Percentiles rank a stretch among this genome's conserved stretches.
These are phyloP conservation scores for Pecten maximus DNA, from an alignment of 2,888 invertebrate species.

Conservation along the genomic window DNA sequence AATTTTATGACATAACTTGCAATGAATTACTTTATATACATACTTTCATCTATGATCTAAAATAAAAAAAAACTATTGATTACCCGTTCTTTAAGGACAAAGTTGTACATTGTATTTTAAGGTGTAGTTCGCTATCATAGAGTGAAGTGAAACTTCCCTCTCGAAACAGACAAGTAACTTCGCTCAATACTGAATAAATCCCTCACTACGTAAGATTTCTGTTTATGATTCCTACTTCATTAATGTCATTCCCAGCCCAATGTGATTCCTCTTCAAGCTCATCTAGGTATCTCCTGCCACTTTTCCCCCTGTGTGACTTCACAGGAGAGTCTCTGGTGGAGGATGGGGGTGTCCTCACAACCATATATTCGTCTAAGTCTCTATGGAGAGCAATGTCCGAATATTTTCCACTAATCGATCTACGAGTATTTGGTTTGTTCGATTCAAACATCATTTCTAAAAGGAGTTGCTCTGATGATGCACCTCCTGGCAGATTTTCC, in stretches of 20 bases:
- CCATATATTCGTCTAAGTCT: slow-evolving; percentile 69
- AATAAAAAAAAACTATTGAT: no score
- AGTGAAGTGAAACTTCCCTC: no score
- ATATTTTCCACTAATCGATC: slow-evolving; percentile 56
- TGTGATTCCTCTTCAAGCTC: slow-evolving; percentile 43
- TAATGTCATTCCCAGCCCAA: slow-evolving; percentile 41
- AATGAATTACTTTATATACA: no score
- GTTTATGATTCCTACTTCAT: slow-evolving; percentile 31
- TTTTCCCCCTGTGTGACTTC: slow-evolving; percentile 55
- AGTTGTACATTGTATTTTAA: no score
- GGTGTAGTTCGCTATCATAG: no score
- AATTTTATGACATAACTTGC: no score
- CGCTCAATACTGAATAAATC: background rate
- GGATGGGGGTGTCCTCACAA: slow-evolving; percentile 60
- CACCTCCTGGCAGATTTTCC: background rate
- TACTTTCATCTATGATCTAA: no score
- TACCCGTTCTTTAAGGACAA: no score
- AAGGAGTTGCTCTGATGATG: slow-evolving; percentile 71
- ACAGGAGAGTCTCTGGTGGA: slow-evolving; percentile 58
- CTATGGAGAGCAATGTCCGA: slow-evolving; percentile 66
- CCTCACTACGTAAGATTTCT: background rate
- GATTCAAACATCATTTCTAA: slow-evolving; percentile 72
- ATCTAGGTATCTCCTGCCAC: slow-evolving; percentile 51
- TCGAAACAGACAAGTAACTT: background rate
- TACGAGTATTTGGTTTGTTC: slow-evolving; percentile 60